Evolutionary conservation across 2,113 vertebrate species (phyloP).

Genomic region (Oncorhynchus keta): DNA sequence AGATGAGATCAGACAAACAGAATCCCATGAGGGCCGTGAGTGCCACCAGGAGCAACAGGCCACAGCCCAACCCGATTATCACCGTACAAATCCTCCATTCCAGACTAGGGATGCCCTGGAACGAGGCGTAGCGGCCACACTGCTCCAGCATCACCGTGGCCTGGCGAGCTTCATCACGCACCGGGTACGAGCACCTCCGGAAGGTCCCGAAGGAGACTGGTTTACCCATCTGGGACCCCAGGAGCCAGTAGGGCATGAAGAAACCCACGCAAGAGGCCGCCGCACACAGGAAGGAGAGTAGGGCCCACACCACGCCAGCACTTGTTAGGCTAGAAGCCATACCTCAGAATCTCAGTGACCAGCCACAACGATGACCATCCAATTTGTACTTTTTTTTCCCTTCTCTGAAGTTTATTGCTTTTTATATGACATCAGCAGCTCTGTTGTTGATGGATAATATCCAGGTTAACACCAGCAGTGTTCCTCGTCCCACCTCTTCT

Average conservation of each 20-base stretch:
- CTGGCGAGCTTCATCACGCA: constrained; percentile 88
- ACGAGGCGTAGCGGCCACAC: constrained; percentile 94
- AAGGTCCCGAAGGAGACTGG: constrained; percentile 95
- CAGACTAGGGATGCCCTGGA: constrained; percentile 90
- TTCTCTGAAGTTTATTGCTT: background rate
- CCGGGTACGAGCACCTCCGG: constrained; percentile 92
- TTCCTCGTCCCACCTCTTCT: background rate
- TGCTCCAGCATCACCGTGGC: constrained; percentile 96
- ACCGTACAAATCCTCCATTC: constrained; percentile 95
- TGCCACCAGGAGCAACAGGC: constrained; percentile 92
- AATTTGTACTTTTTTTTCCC: background rate
- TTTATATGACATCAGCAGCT: background rate
- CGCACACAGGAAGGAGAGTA: constrained; percentile 89
- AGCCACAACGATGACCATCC: background rate
- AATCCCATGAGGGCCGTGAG: constrained; percentile 95
- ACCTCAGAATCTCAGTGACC: background rate
- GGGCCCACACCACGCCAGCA: constrained; percentile 85
- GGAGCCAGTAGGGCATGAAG: constrained; percentile 99
- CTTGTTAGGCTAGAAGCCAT: constrained; percentile 96
- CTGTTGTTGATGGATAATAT: background rate
- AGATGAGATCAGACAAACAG: constrained; percentile 96
- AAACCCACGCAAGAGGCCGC: constrained; percentile 92
- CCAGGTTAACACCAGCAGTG: background rate
- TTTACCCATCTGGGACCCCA: constrained; percentile 94
- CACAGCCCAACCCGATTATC: constrained; percentile 91